Evolutionary conservation across 2,797 vertebrate genomes (phyloP), one percentile per base, ranked within the genome.

Genomic region (Pangasius djambal): DNA sequence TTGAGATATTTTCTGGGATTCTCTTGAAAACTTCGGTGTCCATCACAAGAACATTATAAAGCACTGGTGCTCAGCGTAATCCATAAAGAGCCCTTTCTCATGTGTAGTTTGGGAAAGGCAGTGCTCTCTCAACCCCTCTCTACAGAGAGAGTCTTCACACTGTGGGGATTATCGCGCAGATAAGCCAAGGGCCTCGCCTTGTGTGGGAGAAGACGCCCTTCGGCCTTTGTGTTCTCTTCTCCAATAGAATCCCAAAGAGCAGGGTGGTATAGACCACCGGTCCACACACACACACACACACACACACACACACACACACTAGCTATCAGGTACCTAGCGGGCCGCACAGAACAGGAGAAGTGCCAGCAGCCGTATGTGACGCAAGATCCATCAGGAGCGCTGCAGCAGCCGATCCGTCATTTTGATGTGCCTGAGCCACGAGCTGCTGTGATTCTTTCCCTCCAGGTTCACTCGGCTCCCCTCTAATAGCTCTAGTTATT

Each of bases 151-250:
- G 63, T 57, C 34, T 86, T 67, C 83, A 89, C 50, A 44, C 61
- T 44, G 83, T 44, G 55, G 75, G 59, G 87, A 84, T 88, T 74
- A 87, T 70, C 79, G 86, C 61, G 65, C 86, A 89, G 89, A 90
- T 91, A 85, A 90, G 81, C 86, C 88, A 67, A 86, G 65, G 89
- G 77, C 88, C 86, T 87, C 31, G 48, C 72, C 81, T 83, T 34
- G 55, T 70, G 69, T 31, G 88, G 40, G 55, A 87, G 55, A 74
- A 87, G 77, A 90, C 40, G 77, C 87, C 87, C 88, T 72, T 87
- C 78, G 44, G 70, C 70, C n/a, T 89, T 90, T 94, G 93, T 95
- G 93, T 94, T 94, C 93, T 85, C 75, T 75, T 90, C 88, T 91
- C 92, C 93, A 94, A 94, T 89, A 89, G 92, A 78, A 86, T 87